Conservation (phyloP, 2,888 invertebrate species). For the Allygus modestus region DNA sequence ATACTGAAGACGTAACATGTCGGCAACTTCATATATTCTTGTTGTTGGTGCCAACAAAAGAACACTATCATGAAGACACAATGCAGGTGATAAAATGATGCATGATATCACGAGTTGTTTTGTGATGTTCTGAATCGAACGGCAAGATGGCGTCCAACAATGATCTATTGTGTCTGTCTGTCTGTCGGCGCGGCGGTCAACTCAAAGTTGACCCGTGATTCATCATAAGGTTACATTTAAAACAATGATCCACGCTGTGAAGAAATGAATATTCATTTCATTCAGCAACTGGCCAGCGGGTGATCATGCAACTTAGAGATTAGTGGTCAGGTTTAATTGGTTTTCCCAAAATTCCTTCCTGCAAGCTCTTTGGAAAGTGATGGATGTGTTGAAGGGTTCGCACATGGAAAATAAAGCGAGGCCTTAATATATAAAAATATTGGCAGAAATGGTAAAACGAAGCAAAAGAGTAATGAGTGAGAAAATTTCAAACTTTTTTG, state of each 20-base stretch:
- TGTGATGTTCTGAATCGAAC: constrained; percentile 15
- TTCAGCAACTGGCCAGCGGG: neutral
- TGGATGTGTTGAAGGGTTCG: too few species aligned
- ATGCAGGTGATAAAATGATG: constrained; percentile 2
- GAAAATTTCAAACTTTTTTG: too few species aligned
- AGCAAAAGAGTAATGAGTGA: too few species aligned
- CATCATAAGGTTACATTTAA: constrained; percentile 8
- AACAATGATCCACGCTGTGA: neutral
- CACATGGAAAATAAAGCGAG: too few species aligned
- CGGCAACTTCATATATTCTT: too few species aligned
- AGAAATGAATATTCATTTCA: constrained; percentile 24
- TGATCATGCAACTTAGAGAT: neutral
- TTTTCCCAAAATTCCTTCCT: too few species aligned
- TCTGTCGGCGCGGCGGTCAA: neutral
- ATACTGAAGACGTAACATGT: too few species aligned
- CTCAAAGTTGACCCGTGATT: neutral
- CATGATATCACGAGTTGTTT: neutral
- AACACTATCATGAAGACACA: neutral
- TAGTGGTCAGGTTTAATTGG: neutral
- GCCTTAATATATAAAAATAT: too few species aligned
- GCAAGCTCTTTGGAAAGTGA: too few species aligned
- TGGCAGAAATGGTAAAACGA: too few species aligned
- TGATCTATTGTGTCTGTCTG: constrained; percentile 2
- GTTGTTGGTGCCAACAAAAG: constrained; percentile 16
- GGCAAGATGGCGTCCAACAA: constrained; percentile 36